Evolutionary conservation across 2,888 invertebrate genomes (phyloP), one percentile per base, ranked within the genome.

Genomic region (Lymantria monacha): DNA sequence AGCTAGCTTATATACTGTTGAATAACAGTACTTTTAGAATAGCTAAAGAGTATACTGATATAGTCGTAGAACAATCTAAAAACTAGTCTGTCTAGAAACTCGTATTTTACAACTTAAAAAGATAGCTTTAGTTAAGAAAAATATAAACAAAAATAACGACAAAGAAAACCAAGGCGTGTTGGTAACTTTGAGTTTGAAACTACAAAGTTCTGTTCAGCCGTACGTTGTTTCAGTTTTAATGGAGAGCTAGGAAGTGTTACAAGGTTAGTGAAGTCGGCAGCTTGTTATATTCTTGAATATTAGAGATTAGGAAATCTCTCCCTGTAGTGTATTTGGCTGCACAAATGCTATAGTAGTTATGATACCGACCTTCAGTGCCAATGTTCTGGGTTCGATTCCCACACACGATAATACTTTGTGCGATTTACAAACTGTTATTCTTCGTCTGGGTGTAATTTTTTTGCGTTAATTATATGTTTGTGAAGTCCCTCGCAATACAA

Each of bases 51-150:
- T 51, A 46, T 67, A n/a, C 11, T 65, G 48, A 57, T 61, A 41
- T 53, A 64, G 59, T 68, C 55, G 15, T 0, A 12, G 43, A 65
- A 58, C 42, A 53, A 55, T 44, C 44, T n/a, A n/a, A n/a, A n/a
- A n/a, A n/a, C n/a, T n/a, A n/a, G n/a, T 61, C 44, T 38, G 42
- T 49, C 54, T 45, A 40, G 12, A 37, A 58, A 61, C 49, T 67
- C 12, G 66, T 53, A 59, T 57, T 57, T 42, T 57, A 46, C 42
- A 47, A 62, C 51, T 43, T 48, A 56, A 66, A 66, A 67, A 66
- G 49, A 57, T 57, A 58, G 53, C 52, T 53, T 45, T 11, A 46
- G 53, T 55, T 65, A 59, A 62, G 55, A 55, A 56, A 59, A 68
- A 56, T 1, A 64, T 56, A 61, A 48, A 57, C 22, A 2, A 22